Percentiles rank a stretch among this genome's conserved stretches.
phyloP scores from a whole-genome alignment of 2,888 invertebrate species.

The Microplitis manilae region DNA sequence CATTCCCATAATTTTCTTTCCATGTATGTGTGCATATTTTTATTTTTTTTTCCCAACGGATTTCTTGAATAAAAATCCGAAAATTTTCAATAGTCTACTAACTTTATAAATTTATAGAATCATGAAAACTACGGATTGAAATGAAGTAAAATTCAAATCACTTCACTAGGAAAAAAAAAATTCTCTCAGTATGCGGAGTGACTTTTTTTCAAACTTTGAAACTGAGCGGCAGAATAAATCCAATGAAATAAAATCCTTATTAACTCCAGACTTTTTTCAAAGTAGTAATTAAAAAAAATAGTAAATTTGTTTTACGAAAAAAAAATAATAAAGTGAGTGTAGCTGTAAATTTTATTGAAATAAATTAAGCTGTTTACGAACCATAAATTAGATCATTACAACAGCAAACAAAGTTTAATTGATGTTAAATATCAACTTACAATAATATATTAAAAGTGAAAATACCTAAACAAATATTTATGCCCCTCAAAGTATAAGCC shows the following conservation, averaged over 20 bases:
- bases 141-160: neutral
- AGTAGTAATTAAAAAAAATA: no score
- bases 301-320: no score
- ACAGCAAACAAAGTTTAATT: neutral
- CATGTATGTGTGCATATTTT: no score
- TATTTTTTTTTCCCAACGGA: neutral
- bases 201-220: neutral
- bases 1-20: no score
- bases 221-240: no score
- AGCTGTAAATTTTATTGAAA: no score
- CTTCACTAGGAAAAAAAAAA: neutral
- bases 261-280: no score
- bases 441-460: neutral
- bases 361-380: neutral
- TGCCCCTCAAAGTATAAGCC: neutral
- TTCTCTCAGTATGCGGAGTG: no score
- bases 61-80: neutral
- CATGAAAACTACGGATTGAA: neutral
- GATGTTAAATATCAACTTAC: neutral
- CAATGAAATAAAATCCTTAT: no score
- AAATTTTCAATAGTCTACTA: neutral
- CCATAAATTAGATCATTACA: neutral
- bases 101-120: neutral
- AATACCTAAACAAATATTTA: neutral
- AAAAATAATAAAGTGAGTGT: no score